Evolutionary conservation across 2,888 invertebrate species (phyloP).

Genomic region (Rambutsinella grinnellia): DNA sequence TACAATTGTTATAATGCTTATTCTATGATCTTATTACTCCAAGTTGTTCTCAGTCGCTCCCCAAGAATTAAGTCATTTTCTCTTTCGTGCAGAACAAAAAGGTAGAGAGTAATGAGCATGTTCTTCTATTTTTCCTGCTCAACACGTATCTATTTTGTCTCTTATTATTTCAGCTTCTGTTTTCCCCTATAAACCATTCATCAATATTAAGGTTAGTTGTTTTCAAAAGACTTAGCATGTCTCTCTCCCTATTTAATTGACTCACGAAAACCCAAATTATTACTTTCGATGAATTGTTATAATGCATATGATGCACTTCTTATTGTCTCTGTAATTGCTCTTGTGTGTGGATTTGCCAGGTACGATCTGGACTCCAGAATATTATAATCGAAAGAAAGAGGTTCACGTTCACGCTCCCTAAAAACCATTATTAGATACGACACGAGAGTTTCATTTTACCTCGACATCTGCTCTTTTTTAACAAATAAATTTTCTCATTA

Average conservation of each 20-base stretch:
- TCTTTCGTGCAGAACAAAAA: slow-evolving; percentile 21
- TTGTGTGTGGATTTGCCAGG: not conserved
- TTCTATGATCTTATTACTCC: too few species aligned
- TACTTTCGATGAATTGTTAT: not conserved
- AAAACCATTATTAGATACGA: too few species aligned
- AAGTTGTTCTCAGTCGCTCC: not conserved
- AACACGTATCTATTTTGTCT: not conserved
- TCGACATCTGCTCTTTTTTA: too few species aligned
- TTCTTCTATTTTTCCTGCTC: not conserved
- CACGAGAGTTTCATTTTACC: too few species aligned
- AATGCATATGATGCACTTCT: not conserved
- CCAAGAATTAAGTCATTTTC: slow-evolving; percentile 48
- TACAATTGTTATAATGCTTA: too few species aligned
- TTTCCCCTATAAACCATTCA: not conserved
- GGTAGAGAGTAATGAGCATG: not conserved
- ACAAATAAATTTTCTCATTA: too few species aligned
- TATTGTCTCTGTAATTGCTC: not conserved
- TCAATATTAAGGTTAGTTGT: not conserved
- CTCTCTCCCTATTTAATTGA: slow-evolving; percentile 23
- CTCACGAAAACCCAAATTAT: slow-evolving; percentile 9
- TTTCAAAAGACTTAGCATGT: not conserved
- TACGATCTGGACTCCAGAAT: too few species aligned
- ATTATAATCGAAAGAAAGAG: too few species aligned
- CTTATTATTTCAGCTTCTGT: not conserved
- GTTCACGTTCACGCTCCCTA: too few species aligned